Evolutionary conservation across 2,797 vertebrate species (phyloP).

Genomic region (Rhyacichthys aspro): DNA sequence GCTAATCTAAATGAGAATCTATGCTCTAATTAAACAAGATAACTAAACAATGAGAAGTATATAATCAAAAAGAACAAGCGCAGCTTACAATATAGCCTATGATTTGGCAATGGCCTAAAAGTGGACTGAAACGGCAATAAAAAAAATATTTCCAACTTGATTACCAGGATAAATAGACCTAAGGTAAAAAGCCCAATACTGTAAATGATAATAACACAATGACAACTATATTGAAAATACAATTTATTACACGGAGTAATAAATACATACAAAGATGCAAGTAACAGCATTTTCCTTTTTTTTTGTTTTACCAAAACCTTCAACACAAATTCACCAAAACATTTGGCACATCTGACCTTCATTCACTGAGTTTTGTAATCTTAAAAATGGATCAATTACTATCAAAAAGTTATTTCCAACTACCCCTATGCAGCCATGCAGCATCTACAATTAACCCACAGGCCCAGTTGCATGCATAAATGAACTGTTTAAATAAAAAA

Average conservation of each 20-base stretch:
- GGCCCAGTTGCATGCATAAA: slow-evolving; percentile 86
- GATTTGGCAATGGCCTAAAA: too few species aligned
- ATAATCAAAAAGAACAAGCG: too few species aligned
- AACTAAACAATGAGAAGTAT: too few species aligned
- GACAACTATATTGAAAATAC: slow-evolving; percentile 91
- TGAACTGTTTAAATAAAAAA: slow-evolving; percentile 67
- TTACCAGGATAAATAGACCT: too few species aligned
- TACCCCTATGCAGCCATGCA: slow-evolving; percentile 88
- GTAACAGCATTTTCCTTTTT: slow-evolving; percentile 79
- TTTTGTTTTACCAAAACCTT: slow-evolving; percentile 71
- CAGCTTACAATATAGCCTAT: too few species aligned
- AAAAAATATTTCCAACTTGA: too few species aligned
- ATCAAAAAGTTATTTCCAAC: slow-evolving; percentile 76
- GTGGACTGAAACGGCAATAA: too few species aligned
- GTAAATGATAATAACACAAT: slow-evolving; percentile 31
- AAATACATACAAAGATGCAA: slow-evolving; percentile 86
- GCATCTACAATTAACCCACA: slow-evolving; percentile 76
- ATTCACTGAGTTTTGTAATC: slow-evolving; percentile 58
- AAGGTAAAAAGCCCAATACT: too few species aligned
- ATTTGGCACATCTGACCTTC: slow-evolving; percentile 65
- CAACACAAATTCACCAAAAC: slow-evolving; percentile 66
- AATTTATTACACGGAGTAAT: slow-evolving; percentile 87
- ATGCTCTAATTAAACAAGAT: too few species aligned
- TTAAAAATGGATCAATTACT: slow-evolving; percentile 73
- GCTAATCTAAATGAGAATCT: too few species aligned